Conservation (phyloP, 2,888 invertebrate species). For the Drosophila mulleri region DNA sequence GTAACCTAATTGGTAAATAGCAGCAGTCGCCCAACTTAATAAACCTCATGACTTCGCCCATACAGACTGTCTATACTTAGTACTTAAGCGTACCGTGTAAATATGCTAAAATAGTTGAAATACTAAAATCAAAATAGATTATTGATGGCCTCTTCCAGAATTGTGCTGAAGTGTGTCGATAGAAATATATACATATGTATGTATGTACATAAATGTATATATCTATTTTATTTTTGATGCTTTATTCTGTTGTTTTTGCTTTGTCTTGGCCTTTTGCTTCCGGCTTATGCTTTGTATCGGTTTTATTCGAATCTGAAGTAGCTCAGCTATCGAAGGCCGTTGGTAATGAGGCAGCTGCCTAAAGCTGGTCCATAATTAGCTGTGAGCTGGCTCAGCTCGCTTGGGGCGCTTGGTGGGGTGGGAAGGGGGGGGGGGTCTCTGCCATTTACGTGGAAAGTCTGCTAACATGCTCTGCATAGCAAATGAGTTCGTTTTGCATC, state of each 20-base stretch:
- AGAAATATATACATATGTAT: neutral
- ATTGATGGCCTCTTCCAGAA: slow-evolving; percentile 57
- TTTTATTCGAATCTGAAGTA: slow-evolving; percentile 59
- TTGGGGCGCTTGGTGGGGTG: neutral
- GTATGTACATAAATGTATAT: too few species aligned
- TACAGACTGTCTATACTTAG: too few species aligned
- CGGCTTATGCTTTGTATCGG: slow-evolving; percentile 57
- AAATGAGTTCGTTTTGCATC: slow-evolving; percentile 65
- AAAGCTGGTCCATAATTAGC: slow-evolving; percentile 73
- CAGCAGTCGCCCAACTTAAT: neutral
- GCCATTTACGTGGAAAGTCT: slow-evolving; percentile 60
- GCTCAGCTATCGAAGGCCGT: slow-evolving; percentile 65
- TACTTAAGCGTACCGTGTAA: neutral
- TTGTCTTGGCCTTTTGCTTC: slow-evolving; percentile 54
- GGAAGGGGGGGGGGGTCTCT: slow-evolving; percentile 12
- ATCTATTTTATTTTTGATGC: neutral
- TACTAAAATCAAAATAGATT: slow-evolving; percentile 19
- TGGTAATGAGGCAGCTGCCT: slow-evolving; percentile 46
- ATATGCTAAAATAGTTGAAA: slow-evolving; percentile 4
- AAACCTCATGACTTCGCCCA: neutral
- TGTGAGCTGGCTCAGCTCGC: slow-evolving; percentile 9
- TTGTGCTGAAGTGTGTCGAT: slow-evolving; percentile 24
- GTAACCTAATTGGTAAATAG: neutral
- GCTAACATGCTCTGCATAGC: slow-evolving; percentile 49
- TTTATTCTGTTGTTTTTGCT: neutral